Evolutionary conservation across 92 coral and sea anemone species (phyloP), one percentile per base, ranked within the genome.

Genomic region (Bergia sp.): DNA sequence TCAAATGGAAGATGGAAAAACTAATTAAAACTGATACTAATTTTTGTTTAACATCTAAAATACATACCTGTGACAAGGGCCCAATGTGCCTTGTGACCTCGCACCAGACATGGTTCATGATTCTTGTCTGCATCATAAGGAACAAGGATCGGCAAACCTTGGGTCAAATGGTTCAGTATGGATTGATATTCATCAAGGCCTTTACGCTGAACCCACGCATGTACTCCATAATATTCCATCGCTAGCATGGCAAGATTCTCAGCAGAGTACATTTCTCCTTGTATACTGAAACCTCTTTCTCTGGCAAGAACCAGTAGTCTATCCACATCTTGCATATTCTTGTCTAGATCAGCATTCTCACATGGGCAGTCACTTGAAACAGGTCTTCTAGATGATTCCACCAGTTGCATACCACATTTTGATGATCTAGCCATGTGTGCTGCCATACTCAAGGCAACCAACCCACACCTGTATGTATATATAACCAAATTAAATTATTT

Each of bases 51-150:
- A 29, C 29, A 29, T 29, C 29, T 29, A 29, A 29, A 18, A 41
- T 12, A 79, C 94, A 43, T 83, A 97, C 99, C 99, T 80, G 98
- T 95, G 18, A 97, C 80, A 11, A 95, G 91, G 57, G 99, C 99
- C 99, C 99, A 97, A 42, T 97, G 99, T 20, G 99, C 96, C 81
- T 91, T 94, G 55, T 92, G 94, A 10, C 99, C 99, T 66, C 86
- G 88, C 76, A 86, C 92, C 71, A 94, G 67, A 75, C 96, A 95
- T 42, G 99, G 99, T 65, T 96, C 95, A 89, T 97, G 95, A 88
- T 97, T 97, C 65, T 90, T 92, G 72, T 92, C 98, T 29, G 96
- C 94, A 92, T 97, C 99, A 94, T 97, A 97, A 1, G 99, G 98
- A 16, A 97, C 94, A 73, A 97, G 89, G 64, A 97, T 80, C 7